Conservation (phyloP, 2,113 vertebrate species). For the Pterocles burchelli region DNA sequence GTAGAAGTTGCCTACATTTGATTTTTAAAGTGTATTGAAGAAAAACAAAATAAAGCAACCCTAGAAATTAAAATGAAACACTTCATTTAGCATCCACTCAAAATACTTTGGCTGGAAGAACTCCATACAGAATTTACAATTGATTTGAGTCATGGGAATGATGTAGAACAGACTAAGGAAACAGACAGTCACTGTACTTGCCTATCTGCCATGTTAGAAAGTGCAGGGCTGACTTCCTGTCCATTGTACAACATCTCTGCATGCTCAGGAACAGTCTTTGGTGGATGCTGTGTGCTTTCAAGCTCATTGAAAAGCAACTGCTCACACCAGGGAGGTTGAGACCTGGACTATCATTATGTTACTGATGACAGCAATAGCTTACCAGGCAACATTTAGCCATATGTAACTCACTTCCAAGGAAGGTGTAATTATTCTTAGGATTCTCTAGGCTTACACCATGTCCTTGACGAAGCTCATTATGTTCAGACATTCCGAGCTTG, state of each 20-base stretch:
- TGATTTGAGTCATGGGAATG: background rate
- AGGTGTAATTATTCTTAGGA: background rate
- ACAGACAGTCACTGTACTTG: background rate
- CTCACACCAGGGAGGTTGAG: background rate
- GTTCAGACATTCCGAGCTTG: background rate
- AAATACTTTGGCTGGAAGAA: background rate
- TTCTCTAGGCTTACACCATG: background rate
- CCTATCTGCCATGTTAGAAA: background rate
- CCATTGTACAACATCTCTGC: background rate
- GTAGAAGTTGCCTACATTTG: background rate
- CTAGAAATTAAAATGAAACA: background rate
- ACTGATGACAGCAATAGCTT: background rate
- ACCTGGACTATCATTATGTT: background rate
- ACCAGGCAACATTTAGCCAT: background rate
- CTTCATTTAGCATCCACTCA: background rate
- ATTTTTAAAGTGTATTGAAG: background rate
- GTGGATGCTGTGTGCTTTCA: background rate
- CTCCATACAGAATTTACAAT: background rate
- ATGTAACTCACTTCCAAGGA: background rate
- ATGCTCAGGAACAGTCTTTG: background rate
- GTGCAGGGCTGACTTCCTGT: background rate
- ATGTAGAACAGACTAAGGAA: background rate
- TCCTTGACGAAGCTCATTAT: background rate
- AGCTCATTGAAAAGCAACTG: background rate
- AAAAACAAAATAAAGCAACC: background rate